phyloP scores from a whole-genome alignment of 2,113 vertebrate genomes.

The Isichthys henryi region DNA sequence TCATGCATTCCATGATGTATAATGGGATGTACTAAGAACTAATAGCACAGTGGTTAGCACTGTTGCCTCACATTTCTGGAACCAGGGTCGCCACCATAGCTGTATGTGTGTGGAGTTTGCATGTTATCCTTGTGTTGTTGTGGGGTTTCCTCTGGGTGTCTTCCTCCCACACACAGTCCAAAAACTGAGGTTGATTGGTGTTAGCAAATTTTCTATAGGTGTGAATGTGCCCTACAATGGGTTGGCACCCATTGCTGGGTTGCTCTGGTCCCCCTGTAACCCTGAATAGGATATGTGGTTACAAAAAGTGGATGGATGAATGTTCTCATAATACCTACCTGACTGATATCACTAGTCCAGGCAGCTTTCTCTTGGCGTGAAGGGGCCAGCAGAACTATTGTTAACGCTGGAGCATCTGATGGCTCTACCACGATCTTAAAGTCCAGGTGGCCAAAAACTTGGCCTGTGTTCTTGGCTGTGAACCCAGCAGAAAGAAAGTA shows the following conservation, averaged over 20 bases:
- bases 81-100: background rate
- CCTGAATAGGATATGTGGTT: background rate
- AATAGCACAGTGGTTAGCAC: background rate
- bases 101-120: background rate
- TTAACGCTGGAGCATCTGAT: constrained; percentile 74
- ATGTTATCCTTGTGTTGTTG: background rate
- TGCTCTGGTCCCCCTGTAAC: background rate
- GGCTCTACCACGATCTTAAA: constrained; percentile 93
- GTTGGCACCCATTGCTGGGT: background rate
- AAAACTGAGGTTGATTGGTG: background rate
- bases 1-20: background rate
- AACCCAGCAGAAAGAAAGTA: background rate
- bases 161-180: background rate
- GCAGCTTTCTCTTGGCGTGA: constrained; percentile 95
- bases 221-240: background rate
- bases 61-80: background rate
- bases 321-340: constrained; percentile 60
- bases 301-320: background rate
- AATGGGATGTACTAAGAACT: too few species aligned
- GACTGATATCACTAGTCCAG: constrained; percentile 97
- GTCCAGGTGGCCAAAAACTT: constrained; percentile 92
- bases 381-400: constrained; percentile 84
- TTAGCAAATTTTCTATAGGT: background rate
- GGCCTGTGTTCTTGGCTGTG: constrained; percentile 78
- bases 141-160: background rate